phyloP scores from a whole-genome alignment of 2,888 invertebrate species.

The Aphrophora alni region DNA sequence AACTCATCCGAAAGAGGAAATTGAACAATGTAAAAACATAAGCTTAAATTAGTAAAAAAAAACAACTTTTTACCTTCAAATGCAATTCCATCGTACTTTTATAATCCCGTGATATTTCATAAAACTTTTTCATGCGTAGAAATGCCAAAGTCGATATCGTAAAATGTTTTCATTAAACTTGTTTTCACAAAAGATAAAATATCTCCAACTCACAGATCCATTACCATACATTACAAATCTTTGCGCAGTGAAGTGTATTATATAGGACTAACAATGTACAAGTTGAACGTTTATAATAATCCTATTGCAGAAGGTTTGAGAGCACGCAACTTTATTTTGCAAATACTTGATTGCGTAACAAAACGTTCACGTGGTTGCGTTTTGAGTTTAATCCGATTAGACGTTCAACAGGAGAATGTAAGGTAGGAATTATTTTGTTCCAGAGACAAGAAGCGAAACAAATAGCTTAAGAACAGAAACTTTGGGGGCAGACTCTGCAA shows the following conservation, averaged over 20 bases:
- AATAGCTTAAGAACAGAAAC: no score
- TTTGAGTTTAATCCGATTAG: not conserved
- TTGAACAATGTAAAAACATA: no score
- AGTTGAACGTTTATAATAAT: no score
- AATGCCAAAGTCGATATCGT: not conserved
- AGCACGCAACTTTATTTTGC: not conserved
- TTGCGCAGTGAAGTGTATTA: not conserved
- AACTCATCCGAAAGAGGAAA: no score
- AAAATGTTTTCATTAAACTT: not conserved
- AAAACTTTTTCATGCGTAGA: not conserved
- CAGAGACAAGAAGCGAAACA: not conserved
- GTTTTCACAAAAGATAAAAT: not conserved
- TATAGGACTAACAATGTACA: no score
- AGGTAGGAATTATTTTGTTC: not conserved
- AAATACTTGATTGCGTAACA: not conserved
- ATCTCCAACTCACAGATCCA: not conserved
- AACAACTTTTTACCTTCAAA: not conserved
- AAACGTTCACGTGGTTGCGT: not conserved
- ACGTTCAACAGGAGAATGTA: not conserved
- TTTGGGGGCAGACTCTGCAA: not conserved
- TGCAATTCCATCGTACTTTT: not conserved
- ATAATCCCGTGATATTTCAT: not conserved
- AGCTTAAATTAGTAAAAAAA: no score
- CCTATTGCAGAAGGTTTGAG: not conserved
- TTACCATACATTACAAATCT: not conserved